Evolutionary conservation across 2,113 vertebrate genomes (phyloP).

Genomic region (Pyrgilauda ruficollis): DNA sequence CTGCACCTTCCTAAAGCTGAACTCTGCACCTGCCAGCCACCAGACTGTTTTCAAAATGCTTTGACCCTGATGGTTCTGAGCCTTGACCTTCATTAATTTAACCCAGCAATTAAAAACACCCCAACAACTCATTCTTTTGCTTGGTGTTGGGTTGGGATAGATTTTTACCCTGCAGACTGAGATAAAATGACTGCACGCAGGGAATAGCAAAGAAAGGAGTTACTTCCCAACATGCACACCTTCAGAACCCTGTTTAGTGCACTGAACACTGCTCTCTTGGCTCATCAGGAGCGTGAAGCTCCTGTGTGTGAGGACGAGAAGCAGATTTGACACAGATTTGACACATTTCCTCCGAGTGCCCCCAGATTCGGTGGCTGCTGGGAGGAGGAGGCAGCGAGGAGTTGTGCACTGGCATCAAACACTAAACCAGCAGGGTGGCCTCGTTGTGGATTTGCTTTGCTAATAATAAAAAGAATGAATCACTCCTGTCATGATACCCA

Average conservation of each 20-base stretch:
- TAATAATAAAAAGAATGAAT: conserved; percentile 41
- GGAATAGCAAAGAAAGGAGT: not conserved
- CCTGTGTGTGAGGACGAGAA: not conserved
- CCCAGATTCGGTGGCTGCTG: not conserved
- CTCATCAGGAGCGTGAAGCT: not conserved
- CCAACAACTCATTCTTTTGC: not conserved
- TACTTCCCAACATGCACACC: not conserved
- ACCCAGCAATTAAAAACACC: not conserved
- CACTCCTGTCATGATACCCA: not conserved
- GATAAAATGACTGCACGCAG: not conserved
- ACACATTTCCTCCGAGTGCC: not conserved
- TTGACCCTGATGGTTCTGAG: not conserved
- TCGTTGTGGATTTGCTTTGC: not conserved
- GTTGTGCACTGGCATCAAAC: not conserved
- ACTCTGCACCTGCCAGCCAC: not conserved
- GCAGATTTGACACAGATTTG: not conserved
- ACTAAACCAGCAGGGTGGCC: not conserved
- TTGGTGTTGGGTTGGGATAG: not conserved
- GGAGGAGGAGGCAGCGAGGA: not conserved
- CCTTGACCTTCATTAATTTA: not conserved
- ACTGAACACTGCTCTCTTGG: not conserved
- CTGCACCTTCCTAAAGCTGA: not conserved
- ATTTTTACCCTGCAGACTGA: not conserved
- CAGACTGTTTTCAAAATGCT: not conserved
- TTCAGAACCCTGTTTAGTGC: not conserved